These are phyloP conservation scores for Salvelinus fontinalis DNA, from an alignment of 2,113 vertebrate genomes.

Conservation along the genomic window DNA sequence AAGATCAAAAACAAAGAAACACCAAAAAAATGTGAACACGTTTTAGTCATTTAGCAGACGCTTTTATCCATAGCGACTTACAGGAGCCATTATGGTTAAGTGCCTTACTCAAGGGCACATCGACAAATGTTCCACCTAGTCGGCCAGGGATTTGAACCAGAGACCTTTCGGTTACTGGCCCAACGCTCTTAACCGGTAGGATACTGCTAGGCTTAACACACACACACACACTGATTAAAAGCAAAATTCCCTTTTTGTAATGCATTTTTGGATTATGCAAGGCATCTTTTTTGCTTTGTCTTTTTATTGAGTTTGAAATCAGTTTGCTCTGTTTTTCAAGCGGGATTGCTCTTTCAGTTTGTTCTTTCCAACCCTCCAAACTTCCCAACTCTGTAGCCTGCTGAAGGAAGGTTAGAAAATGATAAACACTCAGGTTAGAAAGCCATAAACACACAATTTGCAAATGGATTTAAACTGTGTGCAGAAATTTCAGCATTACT, in stretches of 20 bases:
- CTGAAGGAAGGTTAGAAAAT: neutral
- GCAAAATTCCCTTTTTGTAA: neutral
- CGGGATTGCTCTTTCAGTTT: neutral
- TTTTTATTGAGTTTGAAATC: neutral
- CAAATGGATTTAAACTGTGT: constrained; percentile 47
- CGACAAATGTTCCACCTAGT: no score
- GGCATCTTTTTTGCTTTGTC: neutral
- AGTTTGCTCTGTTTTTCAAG: neutral
- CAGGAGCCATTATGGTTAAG: no score
- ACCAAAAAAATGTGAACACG: no score
- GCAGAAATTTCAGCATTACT: constrained; percentile 18
- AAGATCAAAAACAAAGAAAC: no score
- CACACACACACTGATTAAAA: neutral
- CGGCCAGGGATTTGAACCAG: no score
- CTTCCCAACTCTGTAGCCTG: neutral
- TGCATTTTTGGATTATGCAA: neutral
- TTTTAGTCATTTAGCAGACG: no score
- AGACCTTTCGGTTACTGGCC: no score
- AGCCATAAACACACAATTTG: constrained; percentile 65
- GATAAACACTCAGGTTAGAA: neutral
- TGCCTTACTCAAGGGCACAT: no score
- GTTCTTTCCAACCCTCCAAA: neutral
- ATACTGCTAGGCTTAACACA: no score
- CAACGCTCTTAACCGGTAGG: no score
- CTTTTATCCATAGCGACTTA: no score